phyloP scores from a whole-genome alignment of 2,888 invertebrate species.

The Altica lythri region DNA sequence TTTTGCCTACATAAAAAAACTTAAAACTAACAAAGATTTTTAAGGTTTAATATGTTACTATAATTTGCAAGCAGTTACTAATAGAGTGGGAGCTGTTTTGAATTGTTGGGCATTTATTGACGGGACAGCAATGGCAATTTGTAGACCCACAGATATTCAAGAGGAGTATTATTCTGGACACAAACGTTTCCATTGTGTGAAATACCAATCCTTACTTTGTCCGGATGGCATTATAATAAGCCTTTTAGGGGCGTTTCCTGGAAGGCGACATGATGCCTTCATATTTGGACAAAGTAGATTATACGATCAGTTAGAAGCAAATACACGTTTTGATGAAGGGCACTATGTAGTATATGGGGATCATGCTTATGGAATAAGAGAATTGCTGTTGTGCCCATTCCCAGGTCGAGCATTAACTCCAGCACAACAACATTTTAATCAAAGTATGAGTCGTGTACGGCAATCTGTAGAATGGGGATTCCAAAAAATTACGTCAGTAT shows the following conservation, averaged over 20 bases:
- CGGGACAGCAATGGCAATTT: too few relatives aligned
- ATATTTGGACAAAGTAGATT: conserved; percentile 12
- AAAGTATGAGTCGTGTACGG: conserved; percentile 25
- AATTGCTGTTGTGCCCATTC: conserved; percentile 8
- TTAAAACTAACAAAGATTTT: too few relatives aligned
- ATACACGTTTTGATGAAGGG: conserved; percentile 1
- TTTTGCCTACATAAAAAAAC: too few relatives aligned
- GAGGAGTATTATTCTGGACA: too few relatives aligned
- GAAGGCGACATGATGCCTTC: conserved; percentile 17
- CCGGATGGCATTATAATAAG: conserved; percentile 1
- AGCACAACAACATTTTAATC: conserved; percentile 25
- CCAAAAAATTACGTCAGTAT: conserved; percentile 30
- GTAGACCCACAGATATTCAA: too few relatives aligned
- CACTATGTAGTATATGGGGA: conserved; percentile 16
- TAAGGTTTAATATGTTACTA: too few relatives aligned
- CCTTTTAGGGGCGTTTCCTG: conserved; percentile 12
- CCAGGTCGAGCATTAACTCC: conserved; percentile 25
- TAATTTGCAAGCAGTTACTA: too few relatives aligned
- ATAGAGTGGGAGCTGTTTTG: too few relatives aligned
- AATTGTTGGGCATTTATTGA: too few relatives aligned
- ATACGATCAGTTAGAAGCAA: conserved; percentile 11
- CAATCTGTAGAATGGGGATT: conserved; percentile 37
- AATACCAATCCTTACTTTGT: too few relatives aligned
- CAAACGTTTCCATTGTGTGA: too few relatives aligned
- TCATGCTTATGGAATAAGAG: conserved; percentile 10